These are phyloP conservation scores for Drepana arcuata DNA, from an alignment of 1,140 invertebrate species.

Conservation along the genomic window DNA sequence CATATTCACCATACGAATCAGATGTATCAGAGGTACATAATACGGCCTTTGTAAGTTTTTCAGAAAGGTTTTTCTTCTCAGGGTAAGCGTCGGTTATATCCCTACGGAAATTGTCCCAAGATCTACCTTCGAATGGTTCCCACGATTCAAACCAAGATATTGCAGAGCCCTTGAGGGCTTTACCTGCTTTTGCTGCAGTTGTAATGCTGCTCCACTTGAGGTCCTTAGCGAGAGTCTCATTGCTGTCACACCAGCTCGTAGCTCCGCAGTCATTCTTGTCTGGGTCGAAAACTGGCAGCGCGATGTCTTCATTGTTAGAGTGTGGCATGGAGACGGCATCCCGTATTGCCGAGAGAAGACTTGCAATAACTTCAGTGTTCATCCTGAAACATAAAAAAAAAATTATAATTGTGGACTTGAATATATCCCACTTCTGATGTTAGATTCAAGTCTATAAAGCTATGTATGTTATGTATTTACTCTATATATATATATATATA, in stretches of 20 bases:
- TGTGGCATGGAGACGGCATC: constrained; percentile 6
- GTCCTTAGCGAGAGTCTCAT: constrained; percentile 9
- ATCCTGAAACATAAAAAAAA: too few relatives aligned
- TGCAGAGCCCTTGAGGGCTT: constrained; percentile 21
- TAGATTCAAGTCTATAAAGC: too few relatives aligned
- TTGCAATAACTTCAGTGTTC: too few relatives aligned
- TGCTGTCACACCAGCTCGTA: constrained; percentile 14
- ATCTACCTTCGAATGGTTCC: constrained; percentile 12
- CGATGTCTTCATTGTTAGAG: constrained; percentile 12
- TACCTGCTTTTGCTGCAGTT: constrained; percentile 15
- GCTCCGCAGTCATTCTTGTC: constrained; percentile 13
- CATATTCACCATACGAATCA: constrained; percentile 19
- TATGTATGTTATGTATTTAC: too few relatives aligned
- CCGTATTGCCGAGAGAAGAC: constrained; percentile 6
- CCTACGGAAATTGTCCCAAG: constrained; percentile 10
- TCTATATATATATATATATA: too few relatives aligned
- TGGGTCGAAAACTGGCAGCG: constrained; percentile 16
- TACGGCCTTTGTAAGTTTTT: constrained; percentile 15
- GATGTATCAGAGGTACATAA: constrained; percentile 12
- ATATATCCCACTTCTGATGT: too few relatives aligned
- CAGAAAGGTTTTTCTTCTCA: constrained; percentile 15
- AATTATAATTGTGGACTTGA: too few relatives aligned
- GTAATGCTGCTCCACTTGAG: constrained; percentile 15
- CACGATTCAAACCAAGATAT: constrained; percentile 19
- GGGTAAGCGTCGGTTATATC: constrained; percentile 11